Conservation (phyloP, 2,797 vertebrate species). For the Atherinosoma microstoma region DNA sequence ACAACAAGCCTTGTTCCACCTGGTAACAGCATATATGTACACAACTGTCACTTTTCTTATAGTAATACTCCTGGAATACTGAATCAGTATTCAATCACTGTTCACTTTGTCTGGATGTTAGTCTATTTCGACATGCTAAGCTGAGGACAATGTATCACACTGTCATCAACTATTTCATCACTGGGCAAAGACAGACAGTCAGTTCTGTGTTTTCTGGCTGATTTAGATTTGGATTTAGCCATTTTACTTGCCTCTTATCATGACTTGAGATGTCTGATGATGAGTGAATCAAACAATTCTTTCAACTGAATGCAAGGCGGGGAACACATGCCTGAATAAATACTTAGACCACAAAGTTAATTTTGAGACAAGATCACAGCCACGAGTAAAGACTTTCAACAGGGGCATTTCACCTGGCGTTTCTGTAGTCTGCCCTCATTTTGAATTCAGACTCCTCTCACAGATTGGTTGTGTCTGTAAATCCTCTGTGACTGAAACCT, state of each 20-base stretch:
- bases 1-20: not conserved
- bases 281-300: conserved; percentile 33
- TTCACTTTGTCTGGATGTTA: conserved; percentile 1
- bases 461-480: conserved; percentile 59
- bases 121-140: not conserved
- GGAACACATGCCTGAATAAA: conserved; percentile 49
- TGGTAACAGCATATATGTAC: not conserved
- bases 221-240: conserved; percentile 39
- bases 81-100: conserved; percentile 1
- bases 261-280: conserved; percentile 30
- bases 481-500: conserved; percentile 69
- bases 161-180: no score
- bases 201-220: conserved; percentile 14
- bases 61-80: conserved; percentile 5
- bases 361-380: conserved; percentile 27
- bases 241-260: conserved; percentile 44
- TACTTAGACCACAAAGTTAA: conserved; percentile 26
- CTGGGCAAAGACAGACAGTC: conserved; percentile 4
- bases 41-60: not conserved
- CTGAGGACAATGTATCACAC: not conserved
- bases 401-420: conserved; percentile 40
- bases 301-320: conserved; percentile 35
- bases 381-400: conserved; percentile 45
- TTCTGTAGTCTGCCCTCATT: conserved; percentile 44
- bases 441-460: conserved; percentile 59